phyloP scores from a whole-genome alignment of 1,140 invertebrate genomes.

The Drosophila grimshawi region DNA sequence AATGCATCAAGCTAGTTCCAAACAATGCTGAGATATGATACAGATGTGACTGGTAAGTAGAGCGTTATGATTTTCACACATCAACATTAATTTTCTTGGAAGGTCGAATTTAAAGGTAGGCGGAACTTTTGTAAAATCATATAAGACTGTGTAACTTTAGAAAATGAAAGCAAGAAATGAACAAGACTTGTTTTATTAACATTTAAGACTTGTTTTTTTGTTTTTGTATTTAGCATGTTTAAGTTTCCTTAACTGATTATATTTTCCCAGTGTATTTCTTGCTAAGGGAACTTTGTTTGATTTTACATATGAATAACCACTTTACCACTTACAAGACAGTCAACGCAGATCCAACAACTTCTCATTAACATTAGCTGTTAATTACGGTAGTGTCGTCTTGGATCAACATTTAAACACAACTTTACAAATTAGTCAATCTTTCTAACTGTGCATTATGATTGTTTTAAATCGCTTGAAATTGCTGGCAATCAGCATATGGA shows the following conservation, averaged over 20 bases:
- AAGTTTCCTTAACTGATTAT: background rate
- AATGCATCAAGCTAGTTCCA: too few species aligned
- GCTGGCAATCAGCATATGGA: slow-evolving; percentile 1
- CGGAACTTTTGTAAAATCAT: background rate
- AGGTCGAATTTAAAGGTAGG: background rate
- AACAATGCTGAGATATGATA: background rate
- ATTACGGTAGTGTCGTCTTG: slow-evolving; percentile 28
- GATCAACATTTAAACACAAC: slow-evolving; percentile 23
- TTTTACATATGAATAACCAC: background rate
- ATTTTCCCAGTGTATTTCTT: background rate
- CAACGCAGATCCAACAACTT: slow-evolving; percentile 2
- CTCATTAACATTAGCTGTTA: slow-evolving; percentile 49
- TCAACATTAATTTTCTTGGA: background rate
- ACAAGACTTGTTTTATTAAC: too few species aligned
- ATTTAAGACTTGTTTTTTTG: too few species aligned
- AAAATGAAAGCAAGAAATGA: too few species aligned
- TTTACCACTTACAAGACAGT: slow-evolving; percentile 9
- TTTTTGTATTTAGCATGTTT: too few species aligned
- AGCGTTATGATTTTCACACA: background rate
- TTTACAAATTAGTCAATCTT: slow-evolving; percentile 9
- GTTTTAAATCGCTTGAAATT: slow-evolving; percentile 12
- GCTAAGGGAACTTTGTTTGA: background rate
- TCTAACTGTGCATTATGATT: slow-evolving; percentile 18
- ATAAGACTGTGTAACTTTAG: too few species aligned
- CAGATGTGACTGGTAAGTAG: background rate